Evolutionary conservation across 2,888 invertebrate genomes (phyloP), one percentile per base, ranked within the genome.

Genomic region (Thera obeliscata): DNA sequence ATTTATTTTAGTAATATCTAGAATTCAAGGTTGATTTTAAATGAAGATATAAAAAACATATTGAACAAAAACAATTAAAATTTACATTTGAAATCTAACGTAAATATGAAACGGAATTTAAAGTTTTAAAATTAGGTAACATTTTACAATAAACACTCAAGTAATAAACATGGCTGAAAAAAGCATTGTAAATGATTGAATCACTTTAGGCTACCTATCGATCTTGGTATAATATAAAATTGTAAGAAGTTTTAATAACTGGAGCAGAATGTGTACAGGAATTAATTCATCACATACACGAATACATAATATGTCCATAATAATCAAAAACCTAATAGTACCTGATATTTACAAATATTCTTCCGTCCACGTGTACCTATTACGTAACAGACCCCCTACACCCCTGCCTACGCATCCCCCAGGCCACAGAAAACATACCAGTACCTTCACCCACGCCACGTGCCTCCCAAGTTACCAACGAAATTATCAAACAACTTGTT

Each of bases 401-500:
- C 66, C 63, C 61, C 22, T 35, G n/a, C 57, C 54, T 48, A 67
- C 70, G 67, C 64, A 64, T 41, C 63, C 59, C 64, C 61, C 64
- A 61, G 49, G 38, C 58, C 60, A 57, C 66, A 54, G 55, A 57
- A 22, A 35, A 54, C n/a, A 5, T 0, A 5, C 35, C 36, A 64
- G 54, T 64, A 9, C 2, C 58, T 59, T 54, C 54, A 22, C 56
- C 67, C 56, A 48, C 66, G 59, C 63, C 69, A 65, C 65, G 64
- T 65, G 69, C 63, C 57, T 2, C 6, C 41, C 52, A 38, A 48
- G 48, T 72, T 61, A 38, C 71, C 67, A 80, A 73, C 72, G 75
- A 81, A 82, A 79, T 80, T 79, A 74, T 74, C 74, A 74, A 68
- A 55, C 54, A 59, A 50, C 50, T 73, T 72, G 74, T 82, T 78